Evolutionary conservation across 1,140 invertebrate genomes (phyloP), one percentile per base, ranked within the genome.

Genomic region (Chionoecetes opilio): DNA sequence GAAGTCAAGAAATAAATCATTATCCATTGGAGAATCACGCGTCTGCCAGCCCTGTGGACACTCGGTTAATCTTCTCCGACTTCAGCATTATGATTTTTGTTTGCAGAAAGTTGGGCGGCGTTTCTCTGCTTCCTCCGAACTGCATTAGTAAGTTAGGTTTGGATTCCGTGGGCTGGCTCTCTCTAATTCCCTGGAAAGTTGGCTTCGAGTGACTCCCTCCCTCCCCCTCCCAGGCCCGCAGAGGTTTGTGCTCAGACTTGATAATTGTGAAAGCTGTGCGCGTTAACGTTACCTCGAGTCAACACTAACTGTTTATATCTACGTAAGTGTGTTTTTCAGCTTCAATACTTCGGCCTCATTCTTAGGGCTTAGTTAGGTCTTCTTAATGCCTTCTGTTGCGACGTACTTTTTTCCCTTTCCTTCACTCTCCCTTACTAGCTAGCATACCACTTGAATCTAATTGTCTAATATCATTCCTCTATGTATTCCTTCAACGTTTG

Each of bases 111-210:
- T 75, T 75, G 21, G 63, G 9, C 21, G 63, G 63, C 63, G 63
- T n/a, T 26, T 75, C n/a, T 75, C 63, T 26, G 63, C 63, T 75
- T 75, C 63, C 63, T 1, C 63, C n/a, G 63, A 75, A n/a, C 63
- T 75, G 63, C 63, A 75, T 75, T 75, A 75, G 63, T 75, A 75
- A 75, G 63, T 75, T 75, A n/a, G 63, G 63, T 75, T 26, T 75
- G 63, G 63, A 75, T n/a, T 75, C 63, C 63, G 63, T 75, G 63
- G 63, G 63, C 63, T 75, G 63, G 21, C n/a, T 75, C 63, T 75
- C n/a, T n/a, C 21, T 75, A 75, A 75, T 75, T 75, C 63, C 8
- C 63, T 75, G 63, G 63, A 75, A 75, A 75, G 9, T 75, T 75
- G n/a, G 63, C 0, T 21, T n/a, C 5, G 21, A 75, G n/a, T 75